phyloP scores from a whole-genome alignment of 2,888 invertebrate species.

The Aspidapion aeneum region DNA sequence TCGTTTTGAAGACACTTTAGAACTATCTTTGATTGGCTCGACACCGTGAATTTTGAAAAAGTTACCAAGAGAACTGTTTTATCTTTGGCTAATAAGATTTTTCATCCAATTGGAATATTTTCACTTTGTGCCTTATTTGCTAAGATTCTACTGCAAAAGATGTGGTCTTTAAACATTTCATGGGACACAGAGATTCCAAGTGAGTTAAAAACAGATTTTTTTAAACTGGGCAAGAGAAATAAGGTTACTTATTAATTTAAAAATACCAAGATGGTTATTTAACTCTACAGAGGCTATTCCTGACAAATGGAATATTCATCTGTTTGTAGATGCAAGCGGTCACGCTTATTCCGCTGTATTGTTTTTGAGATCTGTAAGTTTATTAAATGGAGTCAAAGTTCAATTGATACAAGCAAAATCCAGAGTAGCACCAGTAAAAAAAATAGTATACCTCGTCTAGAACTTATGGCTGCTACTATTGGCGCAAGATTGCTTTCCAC shows the following conservation, averaged over 20 bases:
- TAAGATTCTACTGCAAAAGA: no score
- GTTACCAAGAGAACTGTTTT: neutral
- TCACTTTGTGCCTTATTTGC: neutral
- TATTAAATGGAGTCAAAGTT: neutral
- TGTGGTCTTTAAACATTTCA: no score
- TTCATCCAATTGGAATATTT: neutral
- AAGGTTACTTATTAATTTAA: neutral
- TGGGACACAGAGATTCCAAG: neutral
- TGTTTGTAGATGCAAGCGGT: neutral
- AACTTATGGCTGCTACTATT: slow-evolving; percentile 2
- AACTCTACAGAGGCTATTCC: neutral
- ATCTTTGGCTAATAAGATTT: neutral
- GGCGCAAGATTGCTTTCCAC: neutral
- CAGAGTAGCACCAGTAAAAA: slow-evolving; percentile 1
- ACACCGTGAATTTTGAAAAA: neutral
- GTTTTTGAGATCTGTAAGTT: neutral
- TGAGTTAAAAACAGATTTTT: no score
- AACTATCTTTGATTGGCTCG: neutral
- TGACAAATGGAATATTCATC: neutral
- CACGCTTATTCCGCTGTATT: neutral
- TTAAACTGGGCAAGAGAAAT: neutral
- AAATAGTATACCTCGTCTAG: slow-evolving; percentile 1
- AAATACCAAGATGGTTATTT: neutral
- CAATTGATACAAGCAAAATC: neutral
- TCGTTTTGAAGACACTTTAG: no score